Percentiles rank a stretch among this genome's conserved stretches.
Evolutionary conservation across 2,113 vertebrate species (phyloP).

Genomic region (Ptychochromis oligacanthus): DNA sequence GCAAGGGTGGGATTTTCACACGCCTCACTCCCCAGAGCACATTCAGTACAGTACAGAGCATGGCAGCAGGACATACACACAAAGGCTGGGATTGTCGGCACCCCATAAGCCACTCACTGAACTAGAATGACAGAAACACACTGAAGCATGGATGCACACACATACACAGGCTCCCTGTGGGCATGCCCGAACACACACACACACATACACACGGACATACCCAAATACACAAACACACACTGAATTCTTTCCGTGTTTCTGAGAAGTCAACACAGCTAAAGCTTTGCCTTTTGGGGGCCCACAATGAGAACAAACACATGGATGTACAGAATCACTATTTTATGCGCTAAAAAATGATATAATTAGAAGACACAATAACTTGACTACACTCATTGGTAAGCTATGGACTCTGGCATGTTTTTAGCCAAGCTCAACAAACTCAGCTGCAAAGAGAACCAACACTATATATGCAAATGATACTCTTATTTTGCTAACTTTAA

Average conservation of each 20-base stretch:
- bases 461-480: neutral
- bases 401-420: neutral
- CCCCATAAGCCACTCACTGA: conserved; percentile 61
- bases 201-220: neutral
- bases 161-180: conserved; percentile 40
- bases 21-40: conserved; percentile 70
- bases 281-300: neutral
- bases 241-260: conserved; percentile 16
- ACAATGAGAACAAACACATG: conserved; percentile 1
- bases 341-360: too few species aligned
- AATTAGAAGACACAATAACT: neutral
- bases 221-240: neutral
- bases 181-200: conserved; percentile 13
- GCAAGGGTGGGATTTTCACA: conserved; percentile 79
- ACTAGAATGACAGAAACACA: conserved; percentile 64
- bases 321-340: neutral
- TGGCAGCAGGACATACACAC: conserved; percentile 68
- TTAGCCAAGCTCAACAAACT: neutral
- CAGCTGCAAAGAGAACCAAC: neutral
- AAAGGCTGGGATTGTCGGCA: conserved; percentile 74
- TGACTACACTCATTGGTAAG: neutral
- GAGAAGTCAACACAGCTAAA: neutral
- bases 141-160: conserved; percentile 52
- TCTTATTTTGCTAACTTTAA: conserved; percentile 26
- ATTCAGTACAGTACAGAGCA: conserved; percentile 79